A percentile compares a stretch with the other conserved stretches of the same genome.
phyloP scores from a whole-genome alignment of 2,113 vertebrate genomes.

The Camelus dromedarius region DNA sequence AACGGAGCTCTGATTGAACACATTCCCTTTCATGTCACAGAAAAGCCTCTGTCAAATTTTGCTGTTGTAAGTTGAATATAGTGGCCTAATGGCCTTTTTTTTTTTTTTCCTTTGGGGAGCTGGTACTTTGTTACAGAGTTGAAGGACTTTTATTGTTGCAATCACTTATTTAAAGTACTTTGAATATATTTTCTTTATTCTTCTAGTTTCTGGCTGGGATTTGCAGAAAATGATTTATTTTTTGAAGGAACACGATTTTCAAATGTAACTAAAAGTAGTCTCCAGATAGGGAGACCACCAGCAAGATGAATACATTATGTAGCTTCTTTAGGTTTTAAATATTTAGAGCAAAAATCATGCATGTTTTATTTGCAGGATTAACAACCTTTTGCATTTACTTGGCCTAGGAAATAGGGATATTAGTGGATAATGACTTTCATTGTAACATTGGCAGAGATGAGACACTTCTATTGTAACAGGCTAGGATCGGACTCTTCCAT shows the following conservation, averaged over 20 bases:
- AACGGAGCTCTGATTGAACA: slow-evolving; percentile 4
- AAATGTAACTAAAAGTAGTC: slow-evolving; percentile 39
- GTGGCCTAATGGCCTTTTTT: not conserved
- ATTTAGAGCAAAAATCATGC: not conserved
- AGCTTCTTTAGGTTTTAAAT: slow-evolving; percentile 40
- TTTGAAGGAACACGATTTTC: slow-evolving; percentile 42
- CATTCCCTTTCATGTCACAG: slow-evolving; percentile 16
- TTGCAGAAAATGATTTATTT: slow-evolving; percentile 52
- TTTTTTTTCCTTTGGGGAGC: not conserved
- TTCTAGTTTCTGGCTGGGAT: slow-evolving; percentile 54
- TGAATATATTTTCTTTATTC: not conserved
- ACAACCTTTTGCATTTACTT: slow-evolving; percentile 49
- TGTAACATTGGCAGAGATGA: slow-evolving; percentile 34
- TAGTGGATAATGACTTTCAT: slow-evolving; percentile 56
- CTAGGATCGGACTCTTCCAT: not conserved
- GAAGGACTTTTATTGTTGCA: slow-evolving; percentile 44
- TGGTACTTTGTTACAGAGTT: not conserved
- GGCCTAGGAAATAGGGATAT: slow-evolving; percentile 39
- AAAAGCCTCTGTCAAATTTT: slow-evolving; percentile 51
- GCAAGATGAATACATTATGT: slow-evolving; percentile 50
- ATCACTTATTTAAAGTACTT: slow-evolving; percentile 56
- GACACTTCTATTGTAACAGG: slow-evolving; percentile 44
- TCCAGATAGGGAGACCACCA: slow-evolving; percentile 34
- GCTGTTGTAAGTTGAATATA: not conserved
- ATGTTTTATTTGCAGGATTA: slow-evolving; percentile 27